phyloP scores from a whole-genome alignment of 2,797 vertebrate species.

The Hyperoplus immaculatus region DNA sequence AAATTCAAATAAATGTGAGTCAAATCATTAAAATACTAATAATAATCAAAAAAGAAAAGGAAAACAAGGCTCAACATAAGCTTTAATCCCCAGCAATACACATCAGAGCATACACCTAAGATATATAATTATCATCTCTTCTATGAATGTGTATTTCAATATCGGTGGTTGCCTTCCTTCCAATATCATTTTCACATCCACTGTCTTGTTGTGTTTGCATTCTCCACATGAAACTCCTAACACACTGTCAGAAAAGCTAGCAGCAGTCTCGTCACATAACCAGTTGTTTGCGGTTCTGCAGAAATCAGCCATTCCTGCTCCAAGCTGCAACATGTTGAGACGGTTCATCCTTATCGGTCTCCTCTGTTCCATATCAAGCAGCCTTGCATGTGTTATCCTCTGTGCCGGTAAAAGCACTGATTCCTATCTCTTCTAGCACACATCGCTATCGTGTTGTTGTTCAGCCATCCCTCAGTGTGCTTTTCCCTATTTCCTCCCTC shows the following conservation, averaged over 20 bases:
- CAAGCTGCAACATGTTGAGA: slow-evolving; percentile 62
- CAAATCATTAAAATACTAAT: no score
- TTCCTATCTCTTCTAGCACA: slow-evolving; percentile 56
- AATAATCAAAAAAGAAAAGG: no score
- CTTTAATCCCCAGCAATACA: no score
- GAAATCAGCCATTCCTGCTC: slow-evolving; percentile 23
- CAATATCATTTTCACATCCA: not conserved
- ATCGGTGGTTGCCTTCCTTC: not conserved
- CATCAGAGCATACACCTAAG: no score
- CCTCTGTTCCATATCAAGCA: slow-evolving; percentile 38
- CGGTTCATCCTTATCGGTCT: slow-evolving; percentile 63
- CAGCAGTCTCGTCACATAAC: slow-evolving; percentile 27
- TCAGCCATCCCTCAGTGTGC: slow-evolving; percentile 21
- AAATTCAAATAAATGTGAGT: no score
- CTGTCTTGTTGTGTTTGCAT: not conserved
- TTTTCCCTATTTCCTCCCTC: slow-evolving; percentile 26
- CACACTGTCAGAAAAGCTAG: slow-evolving; percentile 5
- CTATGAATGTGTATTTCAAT: not conserved
- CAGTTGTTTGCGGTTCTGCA: slow-evolving; percentile 17
- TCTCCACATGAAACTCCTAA: not conserved
- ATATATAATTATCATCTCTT: not conserved
- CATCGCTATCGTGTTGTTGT: slow-evolving; percentile 31
- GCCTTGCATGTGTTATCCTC: slow-evolving; percentile 44
- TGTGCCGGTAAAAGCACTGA: slow-evolving; percentile 48
- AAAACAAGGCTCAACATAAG: no score